Percentiles rank a stretch among this genome's conserved stretches.
These are phyloP conservation scores for Vanessa atalanta DNA, from an alignment of 1,140 invertebrate genomes.

Conservation along the genomic window DNA sequence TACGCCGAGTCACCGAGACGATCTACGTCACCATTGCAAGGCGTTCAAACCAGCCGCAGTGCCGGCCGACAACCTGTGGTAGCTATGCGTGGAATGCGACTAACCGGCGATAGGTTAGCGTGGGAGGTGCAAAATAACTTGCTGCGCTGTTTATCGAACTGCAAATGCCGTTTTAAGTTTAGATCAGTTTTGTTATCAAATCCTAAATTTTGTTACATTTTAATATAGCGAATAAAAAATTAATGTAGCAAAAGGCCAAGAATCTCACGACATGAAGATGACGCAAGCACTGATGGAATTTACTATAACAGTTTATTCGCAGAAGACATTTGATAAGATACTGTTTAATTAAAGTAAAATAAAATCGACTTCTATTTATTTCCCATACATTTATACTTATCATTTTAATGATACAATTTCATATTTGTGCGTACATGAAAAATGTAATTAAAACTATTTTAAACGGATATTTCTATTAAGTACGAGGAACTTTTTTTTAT, in stretches of 20 bases:
- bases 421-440: too few species aligned
- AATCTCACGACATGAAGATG: conserved; percentile 22
- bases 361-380: neutral
- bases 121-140: conserved; percentile 55
- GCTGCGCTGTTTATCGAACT: conserved; percentile 47
- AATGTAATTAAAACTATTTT: too few species aligned
- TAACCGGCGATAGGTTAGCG: conserved; percentile 62
- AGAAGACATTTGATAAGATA: conserved; percentile 3
- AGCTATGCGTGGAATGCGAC: conserved; percentile 73
- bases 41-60: conserved; percentile 56
- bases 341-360: neutral
- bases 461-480: too few species aligned
- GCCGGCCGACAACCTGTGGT: conserved; percentile 73
- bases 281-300: conserved; percentile 31
- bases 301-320: conserved; percentile 19
- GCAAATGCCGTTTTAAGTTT: conserved; percentile 49
- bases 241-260: conserved; percentile 28
- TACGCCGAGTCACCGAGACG: conserved; percentile 34
- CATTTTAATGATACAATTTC: neutral
- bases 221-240: neutral
- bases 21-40: conserved; percentile 66
- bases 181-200: neutral
- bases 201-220: conserved; percentile 1
- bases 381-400: neutral
- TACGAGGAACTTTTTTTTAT: too few species aligned